Conservation (phyloP, 2,113 vertebrate species). For the Strigops habroptila region DNA sequence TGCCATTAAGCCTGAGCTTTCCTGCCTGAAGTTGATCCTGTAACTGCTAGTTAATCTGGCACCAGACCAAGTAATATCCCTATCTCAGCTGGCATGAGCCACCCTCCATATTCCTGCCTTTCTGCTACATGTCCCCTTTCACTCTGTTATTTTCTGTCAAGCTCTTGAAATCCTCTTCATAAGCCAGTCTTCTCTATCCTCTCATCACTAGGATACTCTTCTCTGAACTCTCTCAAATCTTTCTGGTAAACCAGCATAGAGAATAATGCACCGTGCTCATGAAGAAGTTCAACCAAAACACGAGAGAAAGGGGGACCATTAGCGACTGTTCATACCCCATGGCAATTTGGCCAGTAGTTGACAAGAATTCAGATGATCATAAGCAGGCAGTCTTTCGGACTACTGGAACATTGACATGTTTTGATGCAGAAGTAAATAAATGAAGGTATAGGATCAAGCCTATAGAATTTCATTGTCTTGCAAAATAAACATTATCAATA, state of each 20-base stretch:
- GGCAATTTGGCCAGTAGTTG: neutral
- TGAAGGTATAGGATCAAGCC: neutral
- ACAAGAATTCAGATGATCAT: neutral
- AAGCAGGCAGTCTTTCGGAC: neutral
- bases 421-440: neutral
- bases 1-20: neutral
- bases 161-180: neutral
- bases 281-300: neutral
- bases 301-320: neutral
- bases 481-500: neutral
- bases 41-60: neutral
- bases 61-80: neutral
- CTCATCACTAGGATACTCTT: neutral
- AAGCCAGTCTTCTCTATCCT: neutral
- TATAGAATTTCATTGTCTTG: neutral
- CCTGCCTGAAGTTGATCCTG: neutral
- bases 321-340: accelerated
- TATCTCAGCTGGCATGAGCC: neutral
- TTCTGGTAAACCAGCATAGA: neutral
- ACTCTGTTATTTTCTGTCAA: neutral
- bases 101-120: neutral
- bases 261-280: neutral
- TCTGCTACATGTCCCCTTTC: neutral
- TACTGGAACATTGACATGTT: neutral
- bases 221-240: neutral